Conservation (phyloP, 92 coral and sea anemone species). For the Porites rus region DNA sequence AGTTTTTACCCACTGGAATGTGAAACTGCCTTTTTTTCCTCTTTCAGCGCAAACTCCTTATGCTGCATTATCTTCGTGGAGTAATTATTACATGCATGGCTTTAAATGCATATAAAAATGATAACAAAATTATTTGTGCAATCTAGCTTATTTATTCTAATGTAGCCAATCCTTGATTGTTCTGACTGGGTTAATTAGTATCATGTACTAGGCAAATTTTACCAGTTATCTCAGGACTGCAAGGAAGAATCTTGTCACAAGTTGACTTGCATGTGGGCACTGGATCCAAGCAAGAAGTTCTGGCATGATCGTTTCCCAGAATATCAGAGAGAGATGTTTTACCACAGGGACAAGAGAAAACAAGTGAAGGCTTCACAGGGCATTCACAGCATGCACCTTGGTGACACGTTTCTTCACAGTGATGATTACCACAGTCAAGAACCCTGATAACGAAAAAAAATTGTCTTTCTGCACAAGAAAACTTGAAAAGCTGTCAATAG, state of each 20-base stretch:
- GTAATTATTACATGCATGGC: too few relatives aligned
- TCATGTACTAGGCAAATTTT: neutral
- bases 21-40: too few relatives aligned
- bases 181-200: too few relatives aligned
- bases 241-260: conserved; percentile 81
- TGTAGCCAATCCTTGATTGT: too few relatives aligned
- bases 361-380: conserved; percentile 76
- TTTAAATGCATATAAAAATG: too few relatives aligned
- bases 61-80: too few relatives aligned
- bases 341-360: conserved; percentile 92
- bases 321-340: conserved; percentile 70
- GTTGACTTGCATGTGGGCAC: conserved; percentile 85
- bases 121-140: too few relatives aligned
- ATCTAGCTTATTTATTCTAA: too few relatives aligned
- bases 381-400: conserved; percentile 74
- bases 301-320: conserved; percentile 62
- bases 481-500: too few relatives aligned
- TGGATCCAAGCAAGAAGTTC: conserved; percentile 87
- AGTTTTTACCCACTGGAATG: too few relatives aligned
- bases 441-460: conserved; percentile 34
- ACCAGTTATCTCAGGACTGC: conserved; percentile 65
- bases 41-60: too few relatives aligned
- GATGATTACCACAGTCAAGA: conserved; percentile 95
- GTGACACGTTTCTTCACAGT: conserved; percentile 86
- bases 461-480: too few relatives aligned